Percentiles rank a stretch among this genome's conserved stretches.
Conservation (phyloP, 2,888 invertebrate species). For the Leptinotarsa tumamoca region DNA sequence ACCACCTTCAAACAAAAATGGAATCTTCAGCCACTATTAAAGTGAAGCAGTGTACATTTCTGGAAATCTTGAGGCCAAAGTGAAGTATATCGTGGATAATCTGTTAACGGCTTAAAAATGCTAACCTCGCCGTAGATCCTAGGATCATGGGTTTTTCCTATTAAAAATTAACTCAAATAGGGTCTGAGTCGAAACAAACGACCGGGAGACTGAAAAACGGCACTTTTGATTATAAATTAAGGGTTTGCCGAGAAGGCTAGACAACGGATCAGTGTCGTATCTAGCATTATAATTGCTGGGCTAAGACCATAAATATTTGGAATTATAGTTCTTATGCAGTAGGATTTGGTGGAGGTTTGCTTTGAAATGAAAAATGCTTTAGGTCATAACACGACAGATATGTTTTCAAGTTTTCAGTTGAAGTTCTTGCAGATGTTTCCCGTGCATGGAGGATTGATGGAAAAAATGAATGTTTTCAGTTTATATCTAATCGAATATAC, state of each 20-base stretch:
- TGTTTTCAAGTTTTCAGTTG: no score
- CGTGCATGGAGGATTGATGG: no score
- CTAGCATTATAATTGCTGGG: no score
- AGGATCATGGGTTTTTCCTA: slow-evolving; percentile 32
- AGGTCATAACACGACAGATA: no score
- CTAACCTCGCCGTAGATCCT: slow-evolving; percentile 39
- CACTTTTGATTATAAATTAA: slow-evolving; percentile 39
- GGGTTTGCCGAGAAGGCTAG: slow-evolving; percentile 10
- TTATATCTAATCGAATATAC: no score
- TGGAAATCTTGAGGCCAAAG: neutral
- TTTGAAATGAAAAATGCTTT: no score
- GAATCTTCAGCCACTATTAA: neutral
- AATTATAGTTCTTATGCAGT: no score
- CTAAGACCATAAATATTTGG: no score
- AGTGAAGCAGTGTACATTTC: slow-evolving; percentile 9
- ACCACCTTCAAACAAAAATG: no score
- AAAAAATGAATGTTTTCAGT: no score
- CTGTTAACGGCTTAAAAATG: slow-evolving; percentile 38
- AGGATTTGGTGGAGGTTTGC: no score
- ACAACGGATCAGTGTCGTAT: neutral
- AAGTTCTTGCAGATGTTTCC: no score
- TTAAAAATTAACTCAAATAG: slow-evolving; percentile 44
- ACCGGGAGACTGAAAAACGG: slow-evolving; percentile 34
- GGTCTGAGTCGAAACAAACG: slow-evolving; percentile 38
- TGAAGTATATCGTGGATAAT: slow-evolving; percentile 22